phyloP scores from a whole-genome alignment of 2,113 vertebrate species.

The Alligator mississippiensis region DNA sequence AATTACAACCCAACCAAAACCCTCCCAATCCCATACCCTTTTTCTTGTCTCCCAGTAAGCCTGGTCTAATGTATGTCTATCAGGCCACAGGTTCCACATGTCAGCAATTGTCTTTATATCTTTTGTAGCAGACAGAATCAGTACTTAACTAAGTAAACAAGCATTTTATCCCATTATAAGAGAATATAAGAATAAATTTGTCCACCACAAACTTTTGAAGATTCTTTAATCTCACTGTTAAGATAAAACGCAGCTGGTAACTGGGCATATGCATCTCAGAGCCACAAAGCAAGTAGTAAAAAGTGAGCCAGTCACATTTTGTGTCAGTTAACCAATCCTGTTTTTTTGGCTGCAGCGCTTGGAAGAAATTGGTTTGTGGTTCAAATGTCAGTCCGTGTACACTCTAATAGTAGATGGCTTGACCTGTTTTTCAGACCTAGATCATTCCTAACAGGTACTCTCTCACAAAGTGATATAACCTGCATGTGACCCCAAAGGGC shows the following conservation, averaged over 20 bases:
- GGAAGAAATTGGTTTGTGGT: no score
- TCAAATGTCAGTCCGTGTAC: no score
- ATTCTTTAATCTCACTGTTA: not conserved
- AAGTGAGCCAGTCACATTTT: not conserved
- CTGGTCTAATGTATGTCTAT: not conserved
- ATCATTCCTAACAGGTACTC: no score
- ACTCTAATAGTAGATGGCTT: no score
- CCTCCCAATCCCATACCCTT: not conserved
- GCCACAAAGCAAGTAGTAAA: not conserved
- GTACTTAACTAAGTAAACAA: not conserved
- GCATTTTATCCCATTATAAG: not conserved
- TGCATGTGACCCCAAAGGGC: no score
- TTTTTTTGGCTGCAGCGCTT: no score
- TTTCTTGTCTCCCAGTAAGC: not conserved
- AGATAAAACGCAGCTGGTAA: not conserved
- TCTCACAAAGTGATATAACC: no score
- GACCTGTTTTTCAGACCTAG: no score
- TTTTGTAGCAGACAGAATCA: not conserved
- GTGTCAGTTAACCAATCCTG: no score
- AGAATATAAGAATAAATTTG: conserved; percentile 23
- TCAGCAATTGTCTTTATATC: not conserved
- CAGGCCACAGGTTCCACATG: not conserved
- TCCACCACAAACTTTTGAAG: not conserved
- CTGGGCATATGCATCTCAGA: not conserved
- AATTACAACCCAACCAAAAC: not conserved